phyloP scores from a whole-genome alignment of 2,888 invertebrate genomes.

The Archaeoteleia sp. region DNA sequence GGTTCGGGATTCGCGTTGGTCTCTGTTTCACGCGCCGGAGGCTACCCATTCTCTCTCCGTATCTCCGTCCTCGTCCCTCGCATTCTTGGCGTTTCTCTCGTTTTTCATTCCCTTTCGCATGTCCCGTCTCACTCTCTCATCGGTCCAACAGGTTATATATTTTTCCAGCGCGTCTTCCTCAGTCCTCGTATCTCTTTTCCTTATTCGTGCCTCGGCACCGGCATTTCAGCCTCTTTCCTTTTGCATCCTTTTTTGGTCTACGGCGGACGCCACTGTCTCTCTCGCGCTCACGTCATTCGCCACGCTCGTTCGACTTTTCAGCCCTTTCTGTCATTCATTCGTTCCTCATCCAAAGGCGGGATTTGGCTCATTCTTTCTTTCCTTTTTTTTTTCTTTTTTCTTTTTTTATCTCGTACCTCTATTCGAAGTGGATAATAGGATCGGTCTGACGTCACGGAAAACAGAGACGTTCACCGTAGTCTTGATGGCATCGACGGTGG shows the following conservation, averaged over 20 bases:
- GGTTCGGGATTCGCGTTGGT: constrained; percentile 65
- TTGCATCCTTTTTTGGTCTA: constrained; percentile 10
- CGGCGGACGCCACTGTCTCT: not conserved
- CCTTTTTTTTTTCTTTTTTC: constrained; percentile 21
- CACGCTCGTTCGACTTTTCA: constrained; percentile 25
- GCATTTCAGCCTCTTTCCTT: constrained; percentile 8
- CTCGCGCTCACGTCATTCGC: constrained; percentile 3
- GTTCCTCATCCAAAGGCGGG: no score
- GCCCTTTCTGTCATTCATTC: constrained; percentile 20
- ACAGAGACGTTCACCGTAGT: constrained; percentile 9
- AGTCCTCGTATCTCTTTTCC: constrained; percentile 54
- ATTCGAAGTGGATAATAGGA: constrained; percentile 7
- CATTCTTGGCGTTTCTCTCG: constrained; percentile 43
- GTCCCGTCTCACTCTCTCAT: constrained; percentile 59
- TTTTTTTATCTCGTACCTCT: constrained; percentile 13
- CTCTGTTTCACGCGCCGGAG: constrained; percentile 48
- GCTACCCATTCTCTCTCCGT: constrained; percentile 24
- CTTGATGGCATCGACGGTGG: constrained; percentile 33
- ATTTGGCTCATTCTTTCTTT: constrained; percentile 33
- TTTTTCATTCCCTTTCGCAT: constrained; percentile 53
- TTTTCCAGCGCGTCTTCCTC: constrained; percentile 63
- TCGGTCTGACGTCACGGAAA: constrained; percentile 5
- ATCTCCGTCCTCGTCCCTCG: constrained; percentile 19
- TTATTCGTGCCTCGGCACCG: constrained; percentile 53
- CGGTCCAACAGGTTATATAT: constrained; percentile 73